A percentile compares a stretch with the other conserved stretches of the same genome.
phyloP scores from a whole-genome alignment of 2,888 invertebrate genomes.

The Lamproptera curius region DNA sequence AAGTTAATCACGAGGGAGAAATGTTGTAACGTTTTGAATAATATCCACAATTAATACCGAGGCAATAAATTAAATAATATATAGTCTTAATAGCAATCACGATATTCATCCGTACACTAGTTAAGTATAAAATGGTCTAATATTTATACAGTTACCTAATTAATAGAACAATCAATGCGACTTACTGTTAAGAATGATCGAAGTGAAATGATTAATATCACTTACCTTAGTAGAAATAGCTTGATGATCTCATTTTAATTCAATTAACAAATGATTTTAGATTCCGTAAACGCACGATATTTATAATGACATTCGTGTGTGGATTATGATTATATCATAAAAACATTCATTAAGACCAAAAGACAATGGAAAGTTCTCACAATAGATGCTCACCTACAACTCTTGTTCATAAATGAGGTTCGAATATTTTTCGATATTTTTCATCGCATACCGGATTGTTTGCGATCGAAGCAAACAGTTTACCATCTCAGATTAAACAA shows the following conservation, averaged over 20 bases:
- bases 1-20: not conserved
- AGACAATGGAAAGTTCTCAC: constrained; percentile 33
- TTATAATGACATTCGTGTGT: constrained; percentile 31
- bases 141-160: no score
- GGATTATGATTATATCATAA: constrained; percentile 29
- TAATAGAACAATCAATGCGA: no score
- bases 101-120: no score
- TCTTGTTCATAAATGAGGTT: constrained; percentile 23
- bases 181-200: not conserved
- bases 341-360: constrained; percentile 20
- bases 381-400: constrained; percentile 26
- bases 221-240: constrained; percentile 34
- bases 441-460: constrained; percentile 12
- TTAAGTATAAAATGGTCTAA: no score
- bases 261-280: constrained; percentile 40
- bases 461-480: constrained; percentile 18
- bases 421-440: constrained; percentile 17
- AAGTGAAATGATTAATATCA: constrained; percentile 11
- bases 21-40: not conserved
- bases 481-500: constrained; percentile 11
- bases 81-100: no score
- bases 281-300: constrained; percentile 28
- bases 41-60: no score
- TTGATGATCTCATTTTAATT: constrained; percentile 32
- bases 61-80: no score